Percentiles rank a stretch among this genome's conserved stretches.
Conservation (phyloP, 1,140 invertebrate genomes). For the Aphaenogaster rudis region DNA sequence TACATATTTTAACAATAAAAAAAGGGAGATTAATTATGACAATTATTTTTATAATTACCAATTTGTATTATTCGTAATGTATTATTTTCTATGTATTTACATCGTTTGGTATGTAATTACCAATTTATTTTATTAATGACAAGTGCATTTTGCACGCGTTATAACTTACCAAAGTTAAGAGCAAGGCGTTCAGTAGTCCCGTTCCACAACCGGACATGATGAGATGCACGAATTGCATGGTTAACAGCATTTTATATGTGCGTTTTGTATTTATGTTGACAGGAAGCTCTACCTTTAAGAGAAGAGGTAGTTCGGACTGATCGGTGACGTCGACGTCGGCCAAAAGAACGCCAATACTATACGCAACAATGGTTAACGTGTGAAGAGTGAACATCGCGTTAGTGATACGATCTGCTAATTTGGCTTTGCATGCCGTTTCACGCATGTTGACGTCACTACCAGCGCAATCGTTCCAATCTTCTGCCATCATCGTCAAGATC, state of each 20-base stretch:
- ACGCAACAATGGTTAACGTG: constrained; percentile 18
- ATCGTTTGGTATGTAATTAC: too few species aligned
- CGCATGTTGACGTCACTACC: background rate
- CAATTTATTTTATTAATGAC: background rate
- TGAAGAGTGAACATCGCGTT: constrained; percentile 51
- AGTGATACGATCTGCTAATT: constrained; percentile 15
- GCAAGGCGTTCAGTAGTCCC: constrained; percentile 33
- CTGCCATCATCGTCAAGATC: constrained; percentile 44
- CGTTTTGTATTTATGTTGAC: constrained; percentile 24
- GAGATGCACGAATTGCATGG: constrained; percentile 34
- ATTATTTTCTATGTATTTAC: too few species aligned
- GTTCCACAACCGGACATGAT: constrained; percentile 30
- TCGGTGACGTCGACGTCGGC: constrained; percentile 15
- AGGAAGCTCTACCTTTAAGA: constrained; percentile 37
- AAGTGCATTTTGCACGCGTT: background rate
- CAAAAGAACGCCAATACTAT: constrained; percentile 21
- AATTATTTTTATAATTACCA: background rate
- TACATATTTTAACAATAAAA: background rate
- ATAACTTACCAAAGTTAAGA: constrained; percentile 35
- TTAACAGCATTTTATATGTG: constrained; percentile 4
- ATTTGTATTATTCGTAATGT: background rate
- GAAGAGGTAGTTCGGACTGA: constrained; percentile 13
- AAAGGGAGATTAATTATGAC: too few species aligned
- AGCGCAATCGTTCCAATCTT: constrained; percentile 50
- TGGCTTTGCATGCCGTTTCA: constrained; percentile 26